Evolutionary conservation across 2,797 vertebrate species (phyloP).

Genomic region (Buphagus erythrorhynchus): DNA sequence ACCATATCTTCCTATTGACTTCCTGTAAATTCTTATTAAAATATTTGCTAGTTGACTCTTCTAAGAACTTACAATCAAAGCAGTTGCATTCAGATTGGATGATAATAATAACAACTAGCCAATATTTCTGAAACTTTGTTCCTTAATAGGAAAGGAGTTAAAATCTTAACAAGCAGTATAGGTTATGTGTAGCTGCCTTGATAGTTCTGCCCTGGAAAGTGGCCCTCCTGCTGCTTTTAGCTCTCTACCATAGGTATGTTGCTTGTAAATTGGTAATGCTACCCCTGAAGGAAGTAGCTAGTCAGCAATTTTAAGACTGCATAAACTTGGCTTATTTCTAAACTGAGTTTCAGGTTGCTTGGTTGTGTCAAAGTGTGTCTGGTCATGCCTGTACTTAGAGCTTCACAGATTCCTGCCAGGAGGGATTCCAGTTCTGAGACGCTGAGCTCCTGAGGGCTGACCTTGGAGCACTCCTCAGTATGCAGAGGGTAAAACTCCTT

Average conservation of each 20-base stretch:
- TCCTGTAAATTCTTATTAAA: neutral
- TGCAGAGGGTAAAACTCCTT: neutral
- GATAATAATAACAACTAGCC: neutral
- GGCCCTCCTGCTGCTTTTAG: neutral
- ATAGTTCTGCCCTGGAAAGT: neutral
- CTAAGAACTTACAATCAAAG: neutral
- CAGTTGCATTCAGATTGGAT: neutral
- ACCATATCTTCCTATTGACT: neutral
- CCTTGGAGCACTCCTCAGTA: neutral
- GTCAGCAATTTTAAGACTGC: neutral
- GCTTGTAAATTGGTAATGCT: neutral
- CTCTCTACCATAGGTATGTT: fast-evolving
- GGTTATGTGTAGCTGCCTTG: neutral
- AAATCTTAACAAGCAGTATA: neutral
- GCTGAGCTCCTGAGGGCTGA: neutral
- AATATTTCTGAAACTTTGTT: neutral
- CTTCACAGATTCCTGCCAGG: neutral
- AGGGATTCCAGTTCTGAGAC: neutral
- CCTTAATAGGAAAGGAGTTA: neutral
- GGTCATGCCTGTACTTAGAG: neutral
- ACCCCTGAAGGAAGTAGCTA: neutral
- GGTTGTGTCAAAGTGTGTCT: neutral
- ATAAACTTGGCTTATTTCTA: neutral
- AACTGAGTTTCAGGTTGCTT: neutral
- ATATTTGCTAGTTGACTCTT: neutral